A percentile compares a stretch with the other conserved stretches of the same genome.
These are phyloP conservation scores for Graphium colonna DNA, from an alignment of 2,888 invertebrate genomes.

Conservation along the genomic window DNA sequence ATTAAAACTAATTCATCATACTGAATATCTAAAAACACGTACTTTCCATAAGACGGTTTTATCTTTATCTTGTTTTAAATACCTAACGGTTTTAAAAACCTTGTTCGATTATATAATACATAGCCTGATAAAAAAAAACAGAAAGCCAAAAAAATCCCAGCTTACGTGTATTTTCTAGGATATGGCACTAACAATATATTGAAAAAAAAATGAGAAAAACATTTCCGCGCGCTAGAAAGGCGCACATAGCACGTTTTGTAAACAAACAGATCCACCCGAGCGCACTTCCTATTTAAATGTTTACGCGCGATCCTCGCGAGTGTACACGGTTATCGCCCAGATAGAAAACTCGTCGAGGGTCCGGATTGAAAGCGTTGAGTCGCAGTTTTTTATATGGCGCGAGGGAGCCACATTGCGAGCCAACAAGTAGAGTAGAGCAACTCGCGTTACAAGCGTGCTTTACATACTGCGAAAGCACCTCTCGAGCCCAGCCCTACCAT, in stretches of 20 bases:
- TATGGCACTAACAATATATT: no score
- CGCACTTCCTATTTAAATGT: constrained; percentile 20
- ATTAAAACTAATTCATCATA: no score
- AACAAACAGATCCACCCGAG: constrained; percentile 10
- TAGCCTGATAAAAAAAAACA: no score
- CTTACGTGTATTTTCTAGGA: no score
- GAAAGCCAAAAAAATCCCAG: no score
- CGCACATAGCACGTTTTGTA: not conserved
- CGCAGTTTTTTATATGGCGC: constrained; percentile 54
- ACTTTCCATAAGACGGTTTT: no score
- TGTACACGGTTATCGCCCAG: constrained; percentile 48
- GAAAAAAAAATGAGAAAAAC: not conserved
- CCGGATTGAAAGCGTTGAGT: constrained; percentile 72
- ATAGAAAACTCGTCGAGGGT: constrained; percentile 57
- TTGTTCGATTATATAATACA: no score
- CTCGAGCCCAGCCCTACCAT: no score
- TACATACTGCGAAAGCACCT: constrained; percentile 18
- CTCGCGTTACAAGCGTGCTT: constrained; percentile 28
- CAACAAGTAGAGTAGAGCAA: constrained; percentile 36
- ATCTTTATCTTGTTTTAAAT: no score
- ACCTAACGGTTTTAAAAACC: no score
- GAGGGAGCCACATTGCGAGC: constrained; percentile 46
- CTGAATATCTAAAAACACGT: no score
- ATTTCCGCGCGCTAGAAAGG: not conserved
- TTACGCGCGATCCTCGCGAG: constrained; percentile 23